Evolutionary conservation across 2,888 invertebrate genomes (phyloP).

Genomic region (Muschampia plurimacula): DNA sequence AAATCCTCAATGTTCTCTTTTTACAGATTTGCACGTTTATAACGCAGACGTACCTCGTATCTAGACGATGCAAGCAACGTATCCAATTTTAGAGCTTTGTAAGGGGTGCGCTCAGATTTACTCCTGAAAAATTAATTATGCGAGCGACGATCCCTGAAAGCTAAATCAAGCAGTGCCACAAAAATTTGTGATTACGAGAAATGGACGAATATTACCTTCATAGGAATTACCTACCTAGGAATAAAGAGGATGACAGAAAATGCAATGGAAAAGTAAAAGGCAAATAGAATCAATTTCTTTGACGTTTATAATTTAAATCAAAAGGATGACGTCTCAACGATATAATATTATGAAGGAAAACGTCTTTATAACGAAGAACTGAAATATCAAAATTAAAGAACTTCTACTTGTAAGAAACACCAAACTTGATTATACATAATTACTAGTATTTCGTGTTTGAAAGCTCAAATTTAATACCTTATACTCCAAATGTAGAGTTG

Average conservation of each 20-base stretch:
- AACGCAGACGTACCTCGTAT: slow-evolving; percentile 53
- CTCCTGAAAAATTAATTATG: slow-evolving; percentile 64
- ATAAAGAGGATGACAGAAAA: slow-evolving; percentile 41
- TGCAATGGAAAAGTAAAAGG: too few species aligned
- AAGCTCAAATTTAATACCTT: too few species aligned
- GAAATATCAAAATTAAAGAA: too few species aligned
- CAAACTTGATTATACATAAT: too few species aligned
- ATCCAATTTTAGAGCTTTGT: slow-evolving; percentile 48
- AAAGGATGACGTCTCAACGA: too few species aligned
- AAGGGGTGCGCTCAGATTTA: slow-evolving; percentile 41
- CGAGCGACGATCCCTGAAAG: slow-evolving; percentile 42
- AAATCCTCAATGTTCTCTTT: slow-evolving; percentile 49
- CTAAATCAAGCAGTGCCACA: background rate
- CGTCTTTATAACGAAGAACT: too few species aligned
- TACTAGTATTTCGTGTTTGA: too few species aligned
- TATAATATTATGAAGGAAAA: too few species aligned
- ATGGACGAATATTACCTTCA: slow-evolving; percentile 44
- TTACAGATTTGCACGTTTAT: slow-evolving; percentile 60
- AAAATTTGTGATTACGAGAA: slow-evolving; percentile 27
- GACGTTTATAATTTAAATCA: too few species aligned
- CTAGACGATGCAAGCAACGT: slow-evolving; percentile 46
- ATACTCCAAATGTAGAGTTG: too few species aligned
- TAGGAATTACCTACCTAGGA: background rate
- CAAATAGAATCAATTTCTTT: too few species aligned
- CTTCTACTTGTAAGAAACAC: too few species aligned